A percentile compares a stretch with the other conserved stretches of the same genome.
These are phyloP conservation scores for Sebastes kiyomatsui DNA, from an alignment of 2,797 vertebrate species.

Conservation along the genomic window DNA sequence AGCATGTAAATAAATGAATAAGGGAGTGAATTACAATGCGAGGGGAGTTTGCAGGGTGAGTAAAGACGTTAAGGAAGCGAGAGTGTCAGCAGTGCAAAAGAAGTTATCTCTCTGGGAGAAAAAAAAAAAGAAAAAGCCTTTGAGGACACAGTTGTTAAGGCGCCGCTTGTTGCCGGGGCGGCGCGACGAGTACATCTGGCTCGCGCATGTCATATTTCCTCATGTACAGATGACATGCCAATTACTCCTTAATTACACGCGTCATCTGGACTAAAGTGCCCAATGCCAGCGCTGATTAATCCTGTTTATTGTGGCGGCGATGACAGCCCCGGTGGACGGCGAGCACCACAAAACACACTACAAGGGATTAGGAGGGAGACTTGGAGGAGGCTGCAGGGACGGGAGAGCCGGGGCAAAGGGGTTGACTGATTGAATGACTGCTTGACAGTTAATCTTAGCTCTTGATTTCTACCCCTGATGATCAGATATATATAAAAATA, in stretches of 20 bases:
- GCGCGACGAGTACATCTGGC: conserved; percentile 65
- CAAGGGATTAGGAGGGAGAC: conserved; percentile 50
- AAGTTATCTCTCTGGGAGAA: conserved; percentile 52
- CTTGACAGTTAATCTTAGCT: conserved; percentile 16
- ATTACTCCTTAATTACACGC: conserved; percentile 88
- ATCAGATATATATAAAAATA: conserved; percentile 40
- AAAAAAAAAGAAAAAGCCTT: conserved; percentile 24
- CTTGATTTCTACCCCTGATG: conserved; percentile 39
- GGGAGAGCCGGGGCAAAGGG: conserved; percentile 15
- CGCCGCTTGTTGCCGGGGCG: conserved; percentile 39
- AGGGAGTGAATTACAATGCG: conserved; percentile 63
- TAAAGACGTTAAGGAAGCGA: conserved; percentile 58
- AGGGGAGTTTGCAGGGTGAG: conserved; percentile 44
- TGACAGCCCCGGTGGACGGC: conserved; percentile 75
- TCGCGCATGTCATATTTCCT: conserved; percentile 81
- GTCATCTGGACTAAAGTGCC: conserved; percentile 86
- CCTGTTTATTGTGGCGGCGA: conserved; percentile 82
- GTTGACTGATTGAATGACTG: conserved; percentile 40
- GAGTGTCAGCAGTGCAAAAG: conserved; percentile 55
- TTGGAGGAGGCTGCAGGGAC: conserved; percentile 29
- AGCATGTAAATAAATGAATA: conserved; percentile 82
- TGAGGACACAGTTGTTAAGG: conserved; percentile 58
- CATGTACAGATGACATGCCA: conserved; percentile 87
- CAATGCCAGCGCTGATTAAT: conserved; percentile 84
- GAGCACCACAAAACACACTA: conserved; percentile 55